These are phyloP conservation scores for Trididemnum nubilum DNA, from an alignment of 23 tunicate genomes.

Conservation along the genomic window DNA sequence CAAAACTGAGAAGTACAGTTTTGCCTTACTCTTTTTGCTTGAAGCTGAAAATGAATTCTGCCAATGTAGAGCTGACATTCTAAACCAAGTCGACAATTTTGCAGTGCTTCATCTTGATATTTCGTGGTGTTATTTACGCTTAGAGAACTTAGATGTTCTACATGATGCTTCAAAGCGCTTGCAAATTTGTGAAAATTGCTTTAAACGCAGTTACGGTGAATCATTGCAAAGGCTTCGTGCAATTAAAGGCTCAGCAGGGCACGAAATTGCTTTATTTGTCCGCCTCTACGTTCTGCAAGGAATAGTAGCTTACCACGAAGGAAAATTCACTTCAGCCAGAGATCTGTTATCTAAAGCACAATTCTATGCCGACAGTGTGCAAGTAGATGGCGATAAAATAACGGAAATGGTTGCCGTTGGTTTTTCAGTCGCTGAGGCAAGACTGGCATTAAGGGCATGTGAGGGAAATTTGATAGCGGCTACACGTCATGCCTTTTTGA, in stretches of 20 bases:
- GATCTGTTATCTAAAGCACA: slow-evolving; percentile 60
- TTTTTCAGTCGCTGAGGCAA: slow-evolving; percentile 48
- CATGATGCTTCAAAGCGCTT: slow-evolving; percentile 61
- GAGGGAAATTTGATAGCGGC: slow-evolving; percentile 47
- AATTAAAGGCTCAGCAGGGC: slow-evolving; percentile 69
- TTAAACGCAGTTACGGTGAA: slow-evolving; percentile 74
- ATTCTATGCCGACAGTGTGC: slow-evolving; percentile 43
- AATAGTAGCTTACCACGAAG: slow-evolving; percentile 48
- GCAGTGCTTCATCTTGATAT: slow-evolving; percentile 84
- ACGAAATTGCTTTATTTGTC: slow-evolving; percentile 74
- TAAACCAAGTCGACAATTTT: slow-evolving; percentile 81
- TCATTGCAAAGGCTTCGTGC: slow-evolving; percentile 66
- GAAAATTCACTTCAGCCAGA: slow-evolving; percentile 31
- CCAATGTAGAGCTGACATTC: slow-evolving; percentile 61
- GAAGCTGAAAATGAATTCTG: slow-evolving; percentile 80
- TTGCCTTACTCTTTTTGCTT: slow-evolving; percentile 66
- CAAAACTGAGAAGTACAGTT: slow-evolving; percentile 55
- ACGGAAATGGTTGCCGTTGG: slow-evolving; percentile 55
- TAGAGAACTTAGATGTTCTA: slow-evolving; percentile 69
- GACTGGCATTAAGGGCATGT: slow-evolving; percentile 68
- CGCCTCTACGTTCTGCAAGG: slow-evolving; percentile 78
- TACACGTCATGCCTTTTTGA: slow-evolving; percentile 58
- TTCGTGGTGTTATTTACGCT: slow-evolving; percentile 74
- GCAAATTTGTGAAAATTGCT: slow-evolving; percentile 55
- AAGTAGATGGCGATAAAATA: slow-evolving; percentile 55